phyloP scores from a whole-genome alignment of 2,888 invertebrate species.

The Ophioninae sp. region DNA sequence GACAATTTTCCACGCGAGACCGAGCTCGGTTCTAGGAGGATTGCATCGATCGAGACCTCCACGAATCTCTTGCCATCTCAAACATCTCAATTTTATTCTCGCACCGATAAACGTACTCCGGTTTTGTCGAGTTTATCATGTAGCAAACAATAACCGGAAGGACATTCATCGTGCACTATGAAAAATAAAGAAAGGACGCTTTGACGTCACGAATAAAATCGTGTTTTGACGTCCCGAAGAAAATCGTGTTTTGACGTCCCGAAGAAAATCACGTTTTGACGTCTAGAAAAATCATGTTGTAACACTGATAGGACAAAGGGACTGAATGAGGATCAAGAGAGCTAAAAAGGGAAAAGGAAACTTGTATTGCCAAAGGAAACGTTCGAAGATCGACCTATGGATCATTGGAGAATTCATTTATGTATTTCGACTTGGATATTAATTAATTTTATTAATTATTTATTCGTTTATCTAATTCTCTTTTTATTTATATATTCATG shows the following conservation, averaged over 20 bases:
- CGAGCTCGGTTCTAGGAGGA: not conserved
- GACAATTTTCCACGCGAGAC: not conserved
- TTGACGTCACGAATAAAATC: not conserved
- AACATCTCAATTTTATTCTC: constrained; percentile 16
- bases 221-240: not conserved
- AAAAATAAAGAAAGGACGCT: not conserved
- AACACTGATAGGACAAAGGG: constrained; percentile 33
- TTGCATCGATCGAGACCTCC: not conserved
- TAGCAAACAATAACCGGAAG: not conserved
- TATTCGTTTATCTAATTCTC: no score
- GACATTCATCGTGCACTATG: not conserved
- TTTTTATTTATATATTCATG: no score
- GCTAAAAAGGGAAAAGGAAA: not conserved
- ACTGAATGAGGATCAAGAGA: not conserved
- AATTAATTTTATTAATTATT: no score
- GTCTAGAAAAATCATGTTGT: constrained; percentile 29
- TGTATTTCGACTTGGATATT: no score
- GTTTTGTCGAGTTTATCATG: not conserved
- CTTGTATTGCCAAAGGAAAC: constrained; percentile 24
- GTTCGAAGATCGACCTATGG: constrained; percentile 63
- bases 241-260: constrained; percentile 3
- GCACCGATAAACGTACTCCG: not conserved
- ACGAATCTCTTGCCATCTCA: not conserved
- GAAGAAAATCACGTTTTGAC: constrained; percentile 9
- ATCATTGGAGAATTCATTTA: constrained; percentile 45